Percentiles rank a stretch among this genome's conserved stretches.
phyloP scores from a whole-genome alignment of 2,113 vertebrate species.

The Albula goreensis region DNA sequence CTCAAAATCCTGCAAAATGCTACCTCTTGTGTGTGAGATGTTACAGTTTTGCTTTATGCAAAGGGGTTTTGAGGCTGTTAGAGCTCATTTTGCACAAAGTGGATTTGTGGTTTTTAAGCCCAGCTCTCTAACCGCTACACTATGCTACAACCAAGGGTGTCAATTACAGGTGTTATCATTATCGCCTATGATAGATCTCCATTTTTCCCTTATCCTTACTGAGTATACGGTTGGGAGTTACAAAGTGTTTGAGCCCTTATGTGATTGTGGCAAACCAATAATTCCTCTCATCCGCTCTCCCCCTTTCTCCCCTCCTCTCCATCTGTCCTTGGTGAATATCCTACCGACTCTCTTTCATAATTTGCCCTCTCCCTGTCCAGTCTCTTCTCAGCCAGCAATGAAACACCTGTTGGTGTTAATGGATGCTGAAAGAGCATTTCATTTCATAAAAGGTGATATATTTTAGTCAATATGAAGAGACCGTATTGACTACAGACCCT shows the following conservation, averaged over 20 bases:
- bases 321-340: too few species aligned
- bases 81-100: too few species aligned
- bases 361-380: background rate
- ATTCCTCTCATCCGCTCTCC: background rate
- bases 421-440: background rate
- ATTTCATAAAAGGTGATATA: background rate
- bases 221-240: background rate
- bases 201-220: background rate
- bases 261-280: background rate
- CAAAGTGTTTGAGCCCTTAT: background rate
- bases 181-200: background rate
- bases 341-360: background rate
- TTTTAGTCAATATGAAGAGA: background rate
- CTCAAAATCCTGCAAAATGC: too few species aligned
- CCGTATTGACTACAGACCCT: background rate
- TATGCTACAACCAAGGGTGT: too few species aligned
- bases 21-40: too few species aligned
- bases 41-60: too few species aligned
- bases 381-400: background rate
- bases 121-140: too few species aligned
- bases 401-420: background rate
- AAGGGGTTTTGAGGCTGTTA: too few species aligned
- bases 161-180: too few species aligned
- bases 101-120: too few species aligned
- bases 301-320: background rate